phyloP scores from a whole-genome alignment of 1,140 invertebrate species.

The Brachionus asplanchnoidis region DNA sequence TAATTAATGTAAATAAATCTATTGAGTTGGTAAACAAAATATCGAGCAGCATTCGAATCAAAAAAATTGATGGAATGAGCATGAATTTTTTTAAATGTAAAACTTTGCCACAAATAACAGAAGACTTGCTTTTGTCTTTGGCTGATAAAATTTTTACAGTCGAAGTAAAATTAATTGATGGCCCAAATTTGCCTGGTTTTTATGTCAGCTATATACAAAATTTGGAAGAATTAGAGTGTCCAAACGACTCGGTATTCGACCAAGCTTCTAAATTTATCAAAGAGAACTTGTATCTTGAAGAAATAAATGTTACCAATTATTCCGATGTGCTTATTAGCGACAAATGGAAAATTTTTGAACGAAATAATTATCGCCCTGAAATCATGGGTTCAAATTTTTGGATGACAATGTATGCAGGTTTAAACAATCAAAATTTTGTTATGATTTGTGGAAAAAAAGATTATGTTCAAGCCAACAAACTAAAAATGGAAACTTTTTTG shows the following conservation, averaged over 20 bases:
- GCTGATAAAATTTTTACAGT: neutral
- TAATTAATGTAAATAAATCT: neutral
- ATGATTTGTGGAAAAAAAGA: slow-evolving; percentile 1
- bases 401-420: neutral
- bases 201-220: neutral
- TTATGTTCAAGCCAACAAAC: neutral
- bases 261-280: neutral
- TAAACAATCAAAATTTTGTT: neutral
- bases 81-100: neutral
- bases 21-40: neutral
- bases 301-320: neutral
- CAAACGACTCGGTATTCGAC: neutral
- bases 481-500: neutral
- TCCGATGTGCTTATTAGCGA: neutral
- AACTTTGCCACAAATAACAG: neutral
- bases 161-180: neutral
- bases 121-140: neutral
- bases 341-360: neutral
- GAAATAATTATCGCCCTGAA: neutral
- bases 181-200: neutral
- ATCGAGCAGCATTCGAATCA: neutral
- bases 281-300: neutral
- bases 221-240: neutral
- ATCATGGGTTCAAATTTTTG: neutral
- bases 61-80: neutral